Evolutionary conservation across 35 echinoderm and acorn worm species (phyloP).

Genomic region (Apostichopus californicus): DNA sequence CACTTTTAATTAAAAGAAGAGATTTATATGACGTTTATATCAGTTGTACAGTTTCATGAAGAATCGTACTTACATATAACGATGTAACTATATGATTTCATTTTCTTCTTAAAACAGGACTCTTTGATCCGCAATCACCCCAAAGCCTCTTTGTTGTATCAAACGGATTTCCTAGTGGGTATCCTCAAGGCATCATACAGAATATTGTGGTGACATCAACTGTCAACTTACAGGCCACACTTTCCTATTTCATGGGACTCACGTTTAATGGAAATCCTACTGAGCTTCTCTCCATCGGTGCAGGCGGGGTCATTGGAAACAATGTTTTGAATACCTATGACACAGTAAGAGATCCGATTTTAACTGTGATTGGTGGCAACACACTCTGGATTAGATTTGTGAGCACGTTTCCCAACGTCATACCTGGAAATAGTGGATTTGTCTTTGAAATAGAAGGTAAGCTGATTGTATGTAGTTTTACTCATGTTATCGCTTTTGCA

Average conservation of each 20-base stretch:
- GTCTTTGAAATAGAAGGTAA: not conserved
- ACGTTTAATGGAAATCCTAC: no score
- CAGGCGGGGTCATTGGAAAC: not conserved
- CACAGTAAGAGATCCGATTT: not conserved
- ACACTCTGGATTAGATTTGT: not conserved
- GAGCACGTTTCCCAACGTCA: not conserved
- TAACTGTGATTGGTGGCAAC: not conserved
- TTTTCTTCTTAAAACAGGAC: not conserved
- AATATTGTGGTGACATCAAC: not conserved
- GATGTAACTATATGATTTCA: no score
- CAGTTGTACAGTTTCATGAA: no score
- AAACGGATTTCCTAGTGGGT: not conserved
- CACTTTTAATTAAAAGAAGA: no score
- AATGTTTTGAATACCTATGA: not conserved
- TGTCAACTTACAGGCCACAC: not conserved
- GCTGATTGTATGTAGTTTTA: not conserved
- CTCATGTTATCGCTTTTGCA: no score
- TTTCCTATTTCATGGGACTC: not conserved
- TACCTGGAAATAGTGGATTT: not conserved
- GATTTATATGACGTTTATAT: no score
- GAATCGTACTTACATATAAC: no score
- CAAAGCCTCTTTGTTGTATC: not conserved
- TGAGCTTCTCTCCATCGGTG: not conserved
- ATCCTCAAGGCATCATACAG: not conserved
- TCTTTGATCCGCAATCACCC: not conserved